phyloP scores from a whole-genome alignment of 2,113 vertebrate species.

The Cariama cristata region DNA sequence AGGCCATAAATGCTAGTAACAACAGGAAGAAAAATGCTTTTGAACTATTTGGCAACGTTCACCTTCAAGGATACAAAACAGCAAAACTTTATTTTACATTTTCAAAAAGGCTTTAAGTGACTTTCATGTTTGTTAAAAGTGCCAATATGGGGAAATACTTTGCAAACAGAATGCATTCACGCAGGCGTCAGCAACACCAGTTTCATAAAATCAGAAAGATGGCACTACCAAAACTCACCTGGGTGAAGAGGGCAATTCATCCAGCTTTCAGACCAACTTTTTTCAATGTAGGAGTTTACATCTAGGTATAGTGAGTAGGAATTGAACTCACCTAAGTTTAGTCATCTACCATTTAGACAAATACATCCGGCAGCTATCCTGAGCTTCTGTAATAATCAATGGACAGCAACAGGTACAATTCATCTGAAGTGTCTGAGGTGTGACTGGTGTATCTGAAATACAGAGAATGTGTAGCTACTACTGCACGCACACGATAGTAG shows the following conservation, averaged over 20 bases:
- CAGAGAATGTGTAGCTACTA: not conserved
- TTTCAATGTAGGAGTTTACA: not conserved
- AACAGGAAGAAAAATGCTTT: slow-evolving; percentile 58
- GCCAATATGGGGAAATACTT: not conserved
- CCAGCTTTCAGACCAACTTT: not conserved
- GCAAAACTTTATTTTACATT: not conserved
- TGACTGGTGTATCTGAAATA: not conserved
- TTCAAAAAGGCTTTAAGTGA: slow-evolving; percentile 12
- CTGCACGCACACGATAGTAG: rapidly evolving
- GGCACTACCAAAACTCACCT: not conserved
- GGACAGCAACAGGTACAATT: not conserved
- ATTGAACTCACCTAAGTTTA: not conserved
- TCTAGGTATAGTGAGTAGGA: not conserved
- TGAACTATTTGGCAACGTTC: slow-evolving; percentile 24
- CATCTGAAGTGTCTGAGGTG: not conserved
- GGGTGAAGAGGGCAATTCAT: not conserved
- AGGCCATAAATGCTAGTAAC: slow-evolving; percentile 33
- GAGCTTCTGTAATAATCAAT: not conserved
- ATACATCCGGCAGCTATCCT: not conserved
- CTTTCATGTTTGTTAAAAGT: not conserved
- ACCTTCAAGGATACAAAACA: slow-evolving; percentile 3
- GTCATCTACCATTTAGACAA: not conserved
- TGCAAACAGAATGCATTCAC: not conserved
- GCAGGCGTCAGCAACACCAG: not conserved
- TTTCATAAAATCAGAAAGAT: not conserved